Percentiles rank a stretch among this genome's conserved stretches.
These are phyloP conservation scores for Dicyrtoma fusca DNA, from an alignment of 2,888 invertebrate species.

Conservation along the genomic window DNA sequence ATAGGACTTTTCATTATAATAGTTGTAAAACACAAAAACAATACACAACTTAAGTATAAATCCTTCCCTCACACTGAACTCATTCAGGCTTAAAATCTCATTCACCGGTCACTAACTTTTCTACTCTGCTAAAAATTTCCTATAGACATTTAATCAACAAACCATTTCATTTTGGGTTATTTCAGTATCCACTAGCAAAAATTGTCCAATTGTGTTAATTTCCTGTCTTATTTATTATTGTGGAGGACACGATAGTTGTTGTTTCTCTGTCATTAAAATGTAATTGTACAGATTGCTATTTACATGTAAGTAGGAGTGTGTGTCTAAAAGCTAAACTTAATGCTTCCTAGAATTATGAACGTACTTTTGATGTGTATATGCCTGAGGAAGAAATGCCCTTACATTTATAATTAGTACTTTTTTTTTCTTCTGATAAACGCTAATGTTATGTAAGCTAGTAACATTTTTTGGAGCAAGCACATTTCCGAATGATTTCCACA, in stretches of 20 bases:
- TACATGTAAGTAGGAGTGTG: not conserved
- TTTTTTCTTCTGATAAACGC: not conserved
- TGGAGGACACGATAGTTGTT: too few relatives aligned
- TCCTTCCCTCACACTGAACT: not conserved
- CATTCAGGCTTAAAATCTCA: constrained; percentile 21
- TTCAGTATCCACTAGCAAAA: too few relatives aligned
- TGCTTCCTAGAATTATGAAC: too few relatives aligned
- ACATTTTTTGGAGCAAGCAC: constrained; percentile 92
- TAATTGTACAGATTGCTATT: not conserved
- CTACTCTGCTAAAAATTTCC: too few relatives aligned
- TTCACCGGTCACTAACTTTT: not conserved
- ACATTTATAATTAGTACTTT: not conserved
- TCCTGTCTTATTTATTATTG: too few relatives aligned
- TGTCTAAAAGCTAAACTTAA: not conserved
- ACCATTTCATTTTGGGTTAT: too few relatives aligned
- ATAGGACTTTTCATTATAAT: constrained; percentile 1
- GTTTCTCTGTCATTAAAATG: too few relatives aligned
- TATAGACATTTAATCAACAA: too few relatives aligned
- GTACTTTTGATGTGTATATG: constrained; percentile 5
- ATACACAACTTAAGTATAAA: not conserved
- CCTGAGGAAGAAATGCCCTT: constrained; percentile 21
- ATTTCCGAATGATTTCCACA: constrained; percentile 94
- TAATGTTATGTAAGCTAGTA: constrained; percentile 57
- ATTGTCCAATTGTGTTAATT: too few relatives aligned
- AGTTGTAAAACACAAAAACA: not conserved